phyloP scores from a whole-genome alignment of 2,113 vertebrate genomes.

The Daubentonia madagascariensis region DNA sequence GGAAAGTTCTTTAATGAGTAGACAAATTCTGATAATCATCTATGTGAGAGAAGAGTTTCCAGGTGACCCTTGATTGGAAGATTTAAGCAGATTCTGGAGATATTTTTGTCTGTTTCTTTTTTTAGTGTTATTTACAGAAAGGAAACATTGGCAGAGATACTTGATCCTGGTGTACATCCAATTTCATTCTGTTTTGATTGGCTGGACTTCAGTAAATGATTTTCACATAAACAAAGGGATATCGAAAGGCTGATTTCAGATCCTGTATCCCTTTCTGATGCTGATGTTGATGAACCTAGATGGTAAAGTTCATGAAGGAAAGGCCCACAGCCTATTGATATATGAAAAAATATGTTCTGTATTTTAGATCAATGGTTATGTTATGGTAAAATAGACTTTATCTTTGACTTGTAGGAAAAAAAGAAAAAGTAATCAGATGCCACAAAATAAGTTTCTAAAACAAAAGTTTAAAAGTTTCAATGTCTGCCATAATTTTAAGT shows the following conservation, averaged over 20 bases:
- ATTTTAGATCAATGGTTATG: not conserved
- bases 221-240: conserved; percentile 74
- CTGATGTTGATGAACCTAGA: conserved; percentile 40
- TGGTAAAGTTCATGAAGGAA: conserved; percentile 45
- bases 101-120: conserved; percentile 64
- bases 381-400: not conserved
- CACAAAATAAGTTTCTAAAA: not conserved
- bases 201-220: conserved; percentile 69
- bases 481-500: not conserved
- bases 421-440: not conserved
- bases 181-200: conserved; percentile 76
- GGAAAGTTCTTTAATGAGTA: not conserved
- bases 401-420: not conserved
- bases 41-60: not conserved
- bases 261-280: conserved; percentile 52
- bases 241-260: conserved; percentile 56
- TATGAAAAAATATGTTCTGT: not conserved
- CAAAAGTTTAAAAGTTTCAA: not conserved
- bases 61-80: not conserved
- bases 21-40: not conserved
- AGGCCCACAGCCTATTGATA: not conserved
- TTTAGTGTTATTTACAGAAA: conserved; percentile 59
- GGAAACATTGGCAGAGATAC: conserved; percentile 66
- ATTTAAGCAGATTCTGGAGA: not conserved
- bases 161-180: conserved; percentile 57